phyloP scores from a whole-genome alignment of 1,140 invertebrate genomes.

The Polypedilum vanderplanki region DNA sequence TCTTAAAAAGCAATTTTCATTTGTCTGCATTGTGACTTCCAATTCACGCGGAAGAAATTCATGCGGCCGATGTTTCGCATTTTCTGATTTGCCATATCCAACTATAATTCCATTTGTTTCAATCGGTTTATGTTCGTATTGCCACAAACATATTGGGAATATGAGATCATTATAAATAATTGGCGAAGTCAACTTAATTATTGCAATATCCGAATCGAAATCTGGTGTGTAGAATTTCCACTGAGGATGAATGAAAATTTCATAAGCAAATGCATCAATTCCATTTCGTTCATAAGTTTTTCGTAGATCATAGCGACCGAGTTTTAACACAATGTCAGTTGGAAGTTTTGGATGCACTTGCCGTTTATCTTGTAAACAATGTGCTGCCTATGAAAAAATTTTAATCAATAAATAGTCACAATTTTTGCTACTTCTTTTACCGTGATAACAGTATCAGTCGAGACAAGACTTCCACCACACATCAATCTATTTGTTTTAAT shows the following conservation, averaged over 20 bases:
- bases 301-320: background rate
- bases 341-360: background rate
- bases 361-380: background rate
- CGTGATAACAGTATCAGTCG: background rate
- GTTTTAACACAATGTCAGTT: background rate
- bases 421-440: background rate
- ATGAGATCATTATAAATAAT: background rate
- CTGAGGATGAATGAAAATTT: constrained; percentile 7
- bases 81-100: background rate
- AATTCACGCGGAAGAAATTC: background rate
- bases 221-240: background rate
- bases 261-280: background rate
- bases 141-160: background rate
- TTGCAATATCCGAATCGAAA: constrained; percentile 8
- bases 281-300: background rate
- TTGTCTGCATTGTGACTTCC: background rate
- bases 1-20: constrained; percentile 1
- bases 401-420: background rate
- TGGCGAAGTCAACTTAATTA: background rate
- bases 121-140: background rate
- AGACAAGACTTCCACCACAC: background rate
- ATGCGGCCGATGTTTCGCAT: background rate
- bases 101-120: background rate
- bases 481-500: background rate
- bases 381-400: background rate